Conservation (phyloP, 64 coral and sea anemone species). For the Montipora foliosa region DNA sequence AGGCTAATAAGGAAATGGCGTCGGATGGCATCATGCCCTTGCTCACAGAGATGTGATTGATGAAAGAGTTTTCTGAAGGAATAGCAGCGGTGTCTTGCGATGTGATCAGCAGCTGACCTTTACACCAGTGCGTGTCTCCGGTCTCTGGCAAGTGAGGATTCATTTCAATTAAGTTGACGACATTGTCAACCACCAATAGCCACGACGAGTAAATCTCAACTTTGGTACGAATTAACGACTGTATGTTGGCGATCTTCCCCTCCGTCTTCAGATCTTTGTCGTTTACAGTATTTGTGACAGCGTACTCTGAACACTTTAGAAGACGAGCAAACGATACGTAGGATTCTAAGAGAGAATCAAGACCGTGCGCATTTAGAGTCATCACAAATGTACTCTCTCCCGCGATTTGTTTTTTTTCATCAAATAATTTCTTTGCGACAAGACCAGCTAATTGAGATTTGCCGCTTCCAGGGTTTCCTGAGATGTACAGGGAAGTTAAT, state of each 20-base stretch:
- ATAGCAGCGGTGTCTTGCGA: conserved; percentile 58
- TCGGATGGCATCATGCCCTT: conserved; percentile 30
- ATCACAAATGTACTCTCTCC: conserved; percentile 25
- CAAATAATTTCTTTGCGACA: neutral
- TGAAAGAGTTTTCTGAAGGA: neutral
- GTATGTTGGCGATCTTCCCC: conserved; percentile 40
- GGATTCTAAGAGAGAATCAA: conserved; percentile 54
- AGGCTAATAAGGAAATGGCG: conserved; percentile 11
- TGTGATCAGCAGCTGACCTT: conserved; percentile 70
- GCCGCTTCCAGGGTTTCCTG: conserved; percentile 60
- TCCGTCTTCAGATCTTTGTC: conserved; percentile 17
- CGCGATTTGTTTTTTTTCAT: neutral
- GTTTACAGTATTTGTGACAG: conserved; percentile 18
- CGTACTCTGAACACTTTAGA: conserved; percentile 52
- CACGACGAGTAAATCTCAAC: conserved; percentile 45
- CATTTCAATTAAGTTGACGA: conserved; percentile 3
- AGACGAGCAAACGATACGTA: conserved; percentile 33
- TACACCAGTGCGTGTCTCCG: conserved; percentile 21
- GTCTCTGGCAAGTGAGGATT: conserved; percentile 10
- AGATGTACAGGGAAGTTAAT: conserved; percentile 17
- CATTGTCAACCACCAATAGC: conserved; percentile 73
- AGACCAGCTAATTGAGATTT: conserved; percentile 57
- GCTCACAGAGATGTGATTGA: conserved; percentile 27
- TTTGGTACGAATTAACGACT: neutral
- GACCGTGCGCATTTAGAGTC: conserved; percentile 51